phyloP scores from a whole-genome alignment of 2,888 invertebrate species.

The Eustalomyia histrio region DNA sequence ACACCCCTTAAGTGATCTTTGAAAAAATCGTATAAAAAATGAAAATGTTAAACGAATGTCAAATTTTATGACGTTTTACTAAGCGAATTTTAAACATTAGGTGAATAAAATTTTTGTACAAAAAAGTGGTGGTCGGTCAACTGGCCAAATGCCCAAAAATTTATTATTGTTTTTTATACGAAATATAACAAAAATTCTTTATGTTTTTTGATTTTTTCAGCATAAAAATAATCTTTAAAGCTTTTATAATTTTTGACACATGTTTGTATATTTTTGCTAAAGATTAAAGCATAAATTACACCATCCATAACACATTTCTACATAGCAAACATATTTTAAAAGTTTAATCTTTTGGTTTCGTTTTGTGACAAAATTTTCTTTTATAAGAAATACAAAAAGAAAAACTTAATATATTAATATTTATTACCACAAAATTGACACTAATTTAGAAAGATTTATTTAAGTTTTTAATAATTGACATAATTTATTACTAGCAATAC shows the following conservation, averaged over 20 bases:
- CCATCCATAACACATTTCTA: too few species aligned
- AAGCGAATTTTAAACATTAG: constrained; percentile 3
- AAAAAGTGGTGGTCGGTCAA: not conserved
- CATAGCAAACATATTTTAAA: too few species aligned
- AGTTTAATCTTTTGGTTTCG: too few species aligned
- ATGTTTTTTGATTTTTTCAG: not conserved
- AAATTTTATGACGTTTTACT: constrained; percentile 12
- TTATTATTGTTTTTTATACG: not conserved
- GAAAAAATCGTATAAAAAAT: not conserved
- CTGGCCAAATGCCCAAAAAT: constrained; percentile 46
- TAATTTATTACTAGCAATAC: not conserved
- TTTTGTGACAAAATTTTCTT: too few species aligned
- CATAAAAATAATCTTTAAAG: constrained; percentile 5
- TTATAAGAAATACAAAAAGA: not conserved
- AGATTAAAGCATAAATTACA: too few species aligned
- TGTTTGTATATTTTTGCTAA: not conserved
- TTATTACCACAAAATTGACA: not conserved
- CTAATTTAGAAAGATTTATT: not conserved
- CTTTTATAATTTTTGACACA: not conserved
- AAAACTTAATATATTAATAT: too few species aligned
- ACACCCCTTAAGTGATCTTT: too few species aligned
- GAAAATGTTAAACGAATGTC: constrained; percentile 29
- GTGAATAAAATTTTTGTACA: not conserved
- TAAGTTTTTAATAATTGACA: not conserved
- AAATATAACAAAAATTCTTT: not conserved